These are phyloP conservation scores for Protobothrops flavoviridis DNA, from an alignment of 2,113 vertebrate genomes.

Conservation along the genomic window DNA sequence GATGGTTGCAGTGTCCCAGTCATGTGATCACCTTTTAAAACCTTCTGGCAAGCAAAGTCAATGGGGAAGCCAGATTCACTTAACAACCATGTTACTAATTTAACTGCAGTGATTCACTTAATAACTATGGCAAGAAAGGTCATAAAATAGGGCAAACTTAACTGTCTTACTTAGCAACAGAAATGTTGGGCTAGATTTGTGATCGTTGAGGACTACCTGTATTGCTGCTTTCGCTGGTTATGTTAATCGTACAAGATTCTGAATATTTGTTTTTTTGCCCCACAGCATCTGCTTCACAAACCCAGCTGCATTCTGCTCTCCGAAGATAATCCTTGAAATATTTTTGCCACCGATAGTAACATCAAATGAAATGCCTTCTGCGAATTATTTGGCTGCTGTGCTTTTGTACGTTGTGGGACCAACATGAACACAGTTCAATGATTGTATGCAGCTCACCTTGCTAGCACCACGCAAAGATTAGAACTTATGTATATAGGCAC, in stretches of 20 bases:
- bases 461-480: constrained; percentile 72
- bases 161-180: background rate
- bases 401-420: constrained; percentile 84
- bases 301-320: constrained; percentile 83
- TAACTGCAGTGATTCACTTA: background rate
- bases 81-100: background rate
- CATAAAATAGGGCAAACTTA: background rate
- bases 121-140: background rate
- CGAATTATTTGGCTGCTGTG: constrained; percentile 66
- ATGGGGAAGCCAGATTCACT: background rate
- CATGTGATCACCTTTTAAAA: background rate
- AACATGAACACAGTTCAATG: constrained; percentile 73
- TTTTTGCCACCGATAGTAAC: constrained; percentile 55
- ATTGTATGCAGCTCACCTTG: constrained; percentile 71
- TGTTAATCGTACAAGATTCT: background rate
- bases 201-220: background rate
- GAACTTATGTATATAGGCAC: constrained; percentile 79
- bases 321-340: constrained; percentile 82
- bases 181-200: background rate
- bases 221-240: background rate
- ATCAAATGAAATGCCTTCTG: constrained; percentile 81
- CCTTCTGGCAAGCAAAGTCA: background rate
- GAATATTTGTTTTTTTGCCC: constrained; percentile 22
- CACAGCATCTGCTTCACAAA: constrained; percentile 80
- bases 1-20: background rate